These are phyloP conservation scores for Lagopus muta DNA, from an alignment of 2,113 vertebrate genomes.

Conservation along the genomic window DNA sequence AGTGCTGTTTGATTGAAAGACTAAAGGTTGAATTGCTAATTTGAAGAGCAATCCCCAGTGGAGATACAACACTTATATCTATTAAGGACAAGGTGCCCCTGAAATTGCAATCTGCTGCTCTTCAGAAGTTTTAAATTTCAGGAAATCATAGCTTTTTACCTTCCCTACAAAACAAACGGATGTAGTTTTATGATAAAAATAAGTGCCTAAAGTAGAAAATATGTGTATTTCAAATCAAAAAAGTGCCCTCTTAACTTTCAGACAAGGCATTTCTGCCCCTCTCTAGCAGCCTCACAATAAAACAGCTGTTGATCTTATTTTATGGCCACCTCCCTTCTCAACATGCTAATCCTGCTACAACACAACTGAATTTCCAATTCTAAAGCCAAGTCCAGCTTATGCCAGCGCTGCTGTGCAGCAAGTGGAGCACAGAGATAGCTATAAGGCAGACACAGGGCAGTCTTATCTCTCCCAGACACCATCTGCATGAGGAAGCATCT, in stretches of 20 bases:
- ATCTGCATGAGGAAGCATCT: neutral
- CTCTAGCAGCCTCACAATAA: neutral
- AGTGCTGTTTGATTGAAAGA: constrained; percentile 53
- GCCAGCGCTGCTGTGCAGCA: neutral
- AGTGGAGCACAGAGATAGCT: neutral
- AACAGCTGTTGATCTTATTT: constrained; percentile 10
- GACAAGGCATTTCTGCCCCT: neutral
- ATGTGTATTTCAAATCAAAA: neutral
- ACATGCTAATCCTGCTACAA: neutral
- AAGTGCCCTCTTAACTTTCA: neutral
- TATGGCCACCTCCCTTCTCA: neutral
- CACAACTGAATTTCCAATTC: neutral
- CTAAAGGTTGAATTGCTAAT: constrained; percentile 54
- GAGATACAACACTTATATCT: constrained; percentile 36
- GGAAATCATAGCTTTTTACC: constrained; percentile 10
- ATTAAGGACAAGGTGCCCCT: constrained; percentile 69
- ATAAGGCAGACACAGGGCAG: neutral
- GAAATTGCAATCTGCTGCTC: constrained; percentile 44
- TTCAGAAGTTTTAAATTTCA: constrained; percentile 33
- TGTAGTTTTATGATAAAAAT: neutral
- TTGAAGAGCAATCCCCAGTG: constrained; percentile 50
- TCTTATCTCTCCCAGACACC: neutral
- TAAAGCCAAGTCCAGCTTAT: neutral
- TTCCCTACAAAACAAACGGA: neutral
- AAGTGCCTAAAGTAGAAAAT: neutral